Base-by-base conservation (phyloP, 2,113 vertebrate genomes). In the Vireo altiloquus region DNA sequence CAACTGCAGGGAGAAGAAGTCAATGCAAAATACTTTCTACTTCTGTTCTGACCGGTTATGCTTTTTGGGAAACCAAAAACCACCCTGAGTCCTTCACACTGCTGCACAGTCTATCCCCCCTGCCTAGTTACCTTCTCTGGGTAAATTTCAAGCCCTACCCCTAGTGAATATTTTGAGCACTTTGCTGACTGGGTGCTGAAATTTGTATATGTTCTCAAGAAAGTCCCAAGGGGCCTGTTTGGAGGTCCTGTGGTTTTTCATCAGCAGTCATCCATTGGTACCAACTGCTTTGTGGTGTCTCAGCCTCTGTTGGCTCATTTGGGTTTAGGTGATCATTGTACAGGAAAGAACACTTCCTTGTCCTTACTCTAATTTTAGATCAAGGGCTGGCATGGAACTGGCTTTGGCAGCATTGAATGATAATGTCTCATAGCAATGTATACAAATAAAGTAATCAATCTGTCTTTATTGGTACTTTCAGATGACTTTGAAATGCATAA, bases 291-390 rank as follows among this genome's bases (percentile, higher is more conserved):
- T 89, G 65, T 64, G 57, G 42, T 57, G 21, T 80, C 59, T 53
- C 64, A 69, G 44, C 19, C 39, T 65, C 65, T 50, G 31, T 77
- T 82, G 71, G 47, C 63, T 92, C 53, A 18, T 68, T 79, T 0
- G 0, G 17, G 39, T 88, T 95, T 85, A 77, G 77, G 79, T 77
- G 84, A 91, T 92, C 75, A 27, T 7, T 83, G 53, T 39, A 85
- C 74, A 92, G 89, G 81, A 94, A 94, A 86, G 75, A 91, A 95
- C 87, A 86, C 31, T 77, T 92, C 59, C 78, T 82, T 82, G 91
- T 87, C 87, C 70, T 94, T 90, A 92, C 54, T 83, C 93, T 94
- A 95, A 97, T 93, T 95, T 94, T 95, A 96, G 92, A 91, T 72
- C 82, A 90, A 94, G 79, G 92, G 82, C 93, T 95, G 90, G 93